Evolutionary conservation across 1,140 invertebrate species (phyloP).

Genomic region (Temnothorax curvispinosus): DNA sequence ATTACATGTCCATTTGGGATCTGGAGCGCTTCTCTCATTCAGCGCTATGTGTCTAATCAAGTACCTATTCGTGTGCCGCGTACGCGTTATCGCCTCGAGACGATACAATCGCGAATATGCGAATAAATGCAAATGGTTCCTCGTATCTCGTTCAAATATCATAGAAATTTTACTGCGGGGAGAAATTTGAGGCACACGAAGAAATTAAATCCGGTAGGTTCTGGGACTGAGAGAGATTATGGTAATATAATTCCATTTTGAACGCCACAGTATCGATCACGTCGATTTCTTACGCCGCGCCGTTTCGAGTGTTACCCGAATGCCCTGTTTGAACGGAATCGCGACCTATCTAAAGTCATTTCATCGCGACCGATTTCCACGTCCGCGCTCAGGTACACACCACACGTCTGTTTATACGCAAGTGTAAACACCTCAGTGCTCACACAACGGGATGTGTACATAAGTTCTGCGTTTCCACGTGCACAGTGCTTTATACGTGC

Average conservation of each 20-base stretch:
- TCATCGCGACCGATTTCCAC: slow-evolving; percentile 40
- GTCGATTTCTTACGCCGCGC: not conserved
- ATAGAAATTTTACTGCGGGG: not conserved
- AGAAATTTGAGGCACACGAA: not conserved
- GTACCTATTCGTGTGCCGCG: not conserved
- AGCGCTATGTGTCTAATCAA: slow-evolving; percentile 28
- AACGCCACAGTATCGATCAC: not conserved
- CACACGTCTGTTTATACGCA: slow-evolving; percentile 64
- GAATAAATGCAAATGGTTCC: not conserved
- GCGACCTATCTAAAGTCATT: slow-evolving; percentile 33
- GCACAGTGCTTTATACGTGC: slow-evolving; percentile 66
- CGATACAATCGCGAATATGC: not conserved
- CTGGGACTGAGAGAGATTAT: not conserved
- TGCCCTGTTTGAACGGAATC: slow-evolving; percentile 10
- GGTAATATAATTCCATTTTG: slow-evolving; percentile 42
- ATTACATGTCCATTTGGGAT: slow-evolving; percentile 1
- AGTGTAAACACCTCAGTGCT: slow-evolving; percentile 62
- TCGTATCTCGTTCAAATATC: not conserved
- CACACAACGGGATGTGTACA: slow-evolving; percentile 41
- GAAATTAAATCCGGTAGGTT: slow-evolving; percentile 22
- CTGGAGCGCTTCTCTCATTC: not conserved
- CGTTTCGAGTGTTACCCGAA: not conserved
- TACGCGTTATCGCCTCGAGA: not conserved
- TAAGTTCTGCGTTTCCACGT: slow-evolving; percentile 42
- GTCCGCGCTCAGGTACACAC: slow-evolving; percentile 17